Conservation (phyloP, 2,888 invertebrate genomes). For the Cephus pulcher region DNA sequence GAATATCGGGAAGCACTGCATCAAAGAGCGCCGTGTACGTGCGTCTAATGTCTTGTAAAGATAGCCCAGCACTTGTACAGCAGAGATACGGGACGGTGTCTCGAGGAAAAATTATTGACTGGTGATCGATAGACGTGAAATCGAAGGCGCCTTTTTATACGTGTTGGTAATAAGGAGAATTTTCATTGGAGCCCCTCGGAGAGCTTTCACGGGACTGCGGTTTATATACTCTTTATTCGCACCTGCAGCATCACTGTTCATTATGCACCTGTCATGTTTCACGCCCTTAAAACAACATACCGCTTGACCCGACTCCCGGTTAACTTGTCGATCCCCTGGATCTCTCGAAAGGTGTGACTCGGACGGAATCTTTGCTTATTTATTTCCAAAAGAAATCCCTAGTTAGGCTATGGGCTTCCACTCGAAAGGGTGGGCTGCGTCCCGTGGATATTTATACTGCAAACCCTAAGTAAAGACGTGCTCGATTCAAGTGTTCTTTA, state of each 20-base stretch:
- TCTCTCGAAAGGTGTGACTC: conserved; percentile 34
- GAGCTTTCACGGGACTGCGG: background rate
- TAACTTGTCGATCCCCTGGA: conserved; percentile 15
- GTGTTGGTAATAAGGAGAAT: background rate
- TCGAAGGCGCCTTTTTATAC: background rate
- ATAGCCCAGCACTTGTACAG: background rate
- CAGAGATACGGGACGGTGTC: background rate
- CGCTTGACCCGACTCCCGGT: conserved; percentile 5
- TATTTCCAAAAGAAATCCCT: conserved; percentile 41
- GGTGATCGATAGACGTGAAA: background rate
- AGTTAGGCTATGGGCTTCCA: background rate
- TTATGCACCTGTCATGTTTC: conserved; percentile 64
- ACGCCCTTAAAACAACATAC: conserved; percentile 62
- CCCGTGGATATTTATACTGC: conserved; percentile 45
- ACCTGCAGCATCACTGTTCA: conserved; percentile 58
- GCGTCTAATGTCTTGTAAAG: background rate
- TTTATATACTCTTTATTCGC: conserved; percentile 35
- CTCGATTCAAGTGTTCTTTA: background rate
- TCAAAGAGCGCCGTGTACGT: background rate
- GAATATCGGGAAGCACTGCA: conserved; percentile 17
- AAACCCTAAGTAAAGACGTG: conserved; percentile 35
- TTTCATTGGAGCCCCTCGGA: background rate
- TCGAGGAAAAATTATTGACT: background rate
- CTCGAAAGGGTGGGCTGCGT: conserved; percentile 17
- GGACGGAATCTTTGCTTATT: conserved; percentile 52